Percentiles rank a stretch among this genome's conserved stretches.
These are phyloP conservation scores for Sinocyclocheilus rhinocerous DNA, from an alignment of 2,113 vertebrate genomes.

Conservation along the genomic window DNA sequence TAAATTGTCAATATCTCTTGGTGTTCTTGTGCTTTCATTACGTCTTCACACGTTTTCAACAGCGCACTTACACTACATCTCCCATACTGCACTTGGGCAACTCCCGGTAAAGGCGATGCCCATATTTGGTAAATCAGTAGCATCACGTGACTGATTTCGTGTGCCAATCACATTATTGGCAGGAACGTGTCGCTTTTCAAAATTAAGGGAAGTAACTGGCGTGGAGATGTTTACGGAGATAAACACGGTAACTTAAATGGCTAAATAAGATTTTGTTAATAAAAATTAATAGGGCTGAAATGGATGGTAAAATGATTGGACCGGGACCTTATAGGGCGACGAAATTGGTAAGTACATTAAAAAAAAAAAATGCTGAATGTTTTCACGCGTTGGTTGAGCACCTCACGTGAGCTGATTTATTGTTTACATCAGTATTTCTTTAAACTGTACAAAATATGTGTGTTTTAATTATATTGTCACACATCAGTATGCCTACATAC, in stretches of 20 bases:
- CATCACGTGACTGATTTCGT: constrained; percentile 38
- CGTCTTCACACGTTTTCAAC: neutral
- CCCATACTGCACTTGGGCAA: neutral
- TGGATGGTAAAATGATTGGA: constrained; percentile 79
- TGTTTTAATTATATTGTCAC: neutral
- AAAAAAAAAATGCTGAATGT: neutral
- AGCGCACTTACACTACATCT: neutral
- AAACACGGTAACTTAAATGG: neutral
- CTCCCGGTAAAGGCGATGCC: neutral
- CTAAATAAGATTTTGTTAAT: neutral
- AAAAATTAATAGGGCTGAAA: constrained; percentile 39
- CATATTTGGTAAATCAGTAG: constrained; percentile 24
- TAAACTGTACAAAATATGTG: neutral
- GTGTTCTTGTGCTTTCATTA: neutral
- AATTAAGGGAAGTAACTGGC: neutral
- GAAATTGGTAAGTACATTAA: constrained; percentile 77
- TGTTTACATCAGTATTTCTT: neutral
- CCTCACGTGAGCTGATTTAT: neutral
- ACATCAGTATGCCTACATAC: no score
- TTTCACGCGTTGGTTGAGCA: neutral
- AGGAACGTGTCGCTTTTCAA: constrained; percentile 53
- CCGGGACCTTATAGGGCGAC: constrained; percentile 85
- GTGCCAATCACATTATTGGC: constrained; percentile 54
- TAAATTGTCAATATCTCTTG: constrained; percentile 45
- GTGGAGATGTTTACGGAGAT: neutral